Base-by-base conservation (phyloP, 2,888 invertebrate genomes). In the Deilephila elpenor region DNA sequence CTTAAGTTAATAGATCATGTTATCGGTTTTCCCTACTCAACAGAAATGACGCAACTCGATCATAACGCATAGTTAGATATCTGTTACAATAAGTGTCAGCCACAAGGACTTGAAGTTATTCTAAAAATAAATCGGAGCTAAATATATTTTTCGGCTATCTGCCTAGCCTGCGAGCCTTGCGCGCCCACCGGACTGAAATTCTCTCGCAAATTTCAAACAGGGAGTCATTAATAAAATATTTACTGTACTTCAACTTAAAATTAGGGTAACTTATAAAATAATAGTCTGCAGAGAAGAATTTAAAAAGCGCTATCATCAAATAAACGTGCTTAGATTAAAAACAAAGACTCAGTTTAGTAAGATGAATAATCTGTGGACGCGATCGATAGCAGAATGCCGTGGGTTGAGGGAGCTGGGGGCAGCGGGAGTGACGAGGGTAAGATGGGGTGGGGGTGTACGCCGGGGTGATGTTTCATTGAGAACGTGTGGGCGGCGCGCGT, bases 401-500 rank as follows among this genome's bases (percentile, higher is more conserved):
- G 87, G 86, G 85, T 83, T 80, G 84, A 83, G 82, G 84, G 81
- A 77, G 77, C 77, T 79, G 44, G 77, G 82, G 82, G 83, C 74
- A 75, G 78, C 73, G 82, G 80, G 76, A 77, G 81, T 77, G 73
- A 71, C 25, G 82, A 79, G 86, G 80, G 81, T 78, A 80, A 77
- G 81, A 80, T 78, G 84, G 84, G 84, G 80, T 74, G 75, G 83
- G 67, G 79, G 80, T 77, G 78, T 77, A 75, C 77, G 73, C 80
- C 79, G 85, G 83, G 87, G 86, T 83, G 84, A 83, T 80, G 89
- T 93, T 96, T 96, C 96, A 96, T 96, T 96, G 95, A 96, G 95
- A 95, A 95, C 95, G 96, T 95, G 96, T 96, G 95, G 96, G 96
- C 95, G 95, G 91, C 85, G 89, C 79, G 91, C 93, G 94, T 93